phyloP scores from a whole-genome alignment of 1,140 invertebrate genomes.

The Pogonognathellus flavescens region DNA sequence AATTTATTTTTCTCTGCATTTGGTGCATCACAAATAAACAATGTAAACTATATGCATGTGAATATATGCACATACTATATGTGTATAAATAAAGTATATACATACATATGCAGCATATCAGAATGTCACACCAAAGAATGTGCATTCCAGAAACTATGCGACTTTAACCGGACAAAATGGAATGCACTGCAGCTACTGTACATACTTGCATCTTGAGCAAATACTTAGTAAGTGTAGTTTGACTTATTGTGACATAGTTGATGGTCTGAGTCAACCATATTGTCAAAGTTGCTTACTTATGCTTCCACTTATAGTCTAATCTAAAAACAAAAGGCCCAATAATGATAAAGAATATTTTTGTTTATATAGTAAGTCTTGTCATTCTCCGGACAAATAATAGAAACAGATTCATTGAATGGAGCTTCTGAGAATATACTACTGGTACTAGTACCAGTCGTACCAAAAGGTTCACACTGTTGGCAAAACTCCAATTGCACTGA shows the following conservation, averaged over 20 bases:
- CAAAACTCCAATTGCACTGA: neutral
- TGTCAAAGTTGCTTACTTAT: constrained; percentile 1
- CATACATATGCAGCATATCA: too few species aligned
- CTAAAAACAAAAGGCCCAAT: neutral
- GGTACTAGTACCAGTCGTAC: neutral
- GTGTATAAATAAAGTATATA: too few species aligned
- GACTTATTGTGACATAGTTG: neutral
- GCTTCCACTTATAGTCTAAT: neutral
- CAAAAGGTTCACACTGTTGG: constrained; percentile 8
- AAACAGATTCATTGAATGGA: constrained; percentile 45
- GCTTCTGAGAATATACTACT: neutral
- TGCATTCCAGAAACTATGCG: too few species aligned
- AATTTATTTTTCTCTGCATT: neutral
- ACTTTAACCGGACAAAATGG: too few species aligned
- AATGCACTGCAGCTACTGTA: too few species aligned
- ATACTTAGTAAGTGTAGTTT: neutral
- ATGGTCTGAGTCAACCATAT: constrained; percentile 7
- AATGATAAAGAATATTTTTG: constrained; percentile 4
- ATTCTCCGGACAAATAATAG: constrained; percentile 15
- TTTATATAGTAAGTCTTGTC: constrained; percentile 3
- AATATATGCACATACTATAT: too few species aligned
- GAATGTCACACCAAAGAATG: too few species aligned
- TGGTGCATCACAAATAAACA: too few species aligned
- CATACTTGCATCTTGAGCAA: neutral
- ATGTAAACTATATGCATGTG: too few species aligned